Percentiles rank a stretch among this genome's conserved stretches.
phyloP scores from a whole-genome alignment of 2,113 vertebrate species.

The Zosterops lateralis region DNA sequence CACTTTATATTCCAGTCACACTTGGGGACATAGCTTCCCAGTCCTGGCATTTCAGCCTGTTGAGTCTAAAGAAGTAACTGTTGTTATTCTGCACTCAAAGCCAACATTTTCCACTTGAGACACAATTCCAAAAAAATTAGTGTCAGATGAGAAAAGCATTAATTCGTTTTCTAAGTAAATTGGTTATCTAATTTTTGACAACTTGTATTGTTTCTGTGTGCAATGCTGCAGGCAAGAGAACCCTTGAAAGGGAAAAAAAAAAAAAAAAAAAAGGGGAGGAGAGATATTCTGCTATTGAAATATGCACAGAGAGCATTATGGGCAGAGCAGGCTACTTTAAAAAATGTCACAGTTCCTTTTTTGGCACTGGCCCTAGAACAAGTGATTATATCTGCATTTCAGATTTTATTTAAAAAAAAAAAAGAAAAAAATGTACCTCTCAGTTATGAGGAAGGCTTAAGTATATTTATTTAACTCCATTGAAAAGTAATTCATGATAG shows the following conservation, averaged over 20 bases:
- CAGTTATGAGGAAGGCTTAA: slow-evolving; percentile 16
- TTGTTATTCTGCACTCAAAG: slow-evolving; percentile 45
- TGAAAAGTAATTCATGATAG: slow-evolving; percentile 27
- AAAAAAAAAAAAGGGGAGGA: background rate
- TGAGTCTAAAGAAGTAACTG: slow-evolving; percentile 58
- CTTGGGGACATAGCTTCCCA: slow-evolving; percentile 27
- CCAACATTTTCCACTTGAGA: slow-evolving; percentile 66
- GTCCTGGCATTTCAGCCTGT: slow-evolving; percentile 59
- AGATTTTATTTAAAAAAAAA: slow-evolving; percentile 44
- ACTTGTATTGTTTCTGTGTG: slow-evolving; percentile 1
- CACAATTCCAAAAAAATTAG: slow-evolving; percentile 68
- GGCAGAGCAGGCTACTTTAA: background rate
- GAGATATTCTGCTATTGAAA: background rate
- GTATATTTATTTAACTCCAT: slow-evolving; percentile 37
- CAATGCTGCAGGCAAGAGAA: slow-evolving; percentile 14
- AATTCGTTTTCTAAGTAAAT: slow-evolving; percentile 65
- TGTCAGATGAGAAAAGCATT: slow-evolving; percentile 48
- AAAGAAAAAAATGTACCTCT: slow-evolving; percentile 14
- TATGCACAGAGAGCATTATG: slow-evolving; percentile 3
- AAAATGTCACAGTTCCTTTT: background rate
- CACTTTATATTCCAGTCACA: slow-evolving; percentile 66
- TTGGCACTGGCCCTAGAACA: background rate
- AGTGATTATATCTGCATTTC: slow-evolving; percentile 33
- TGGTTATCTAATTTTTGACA: slow-evolving; percentile 63
- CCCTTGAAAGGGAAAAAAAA: background rate